Percentiles rank a stretch among this genome's conserved stretches.
These are phyloP conservation scores for Sipha flava DNA, from an alignment of 1,140 invertebrate genomes.

Conservation along the genomic window DNA sequence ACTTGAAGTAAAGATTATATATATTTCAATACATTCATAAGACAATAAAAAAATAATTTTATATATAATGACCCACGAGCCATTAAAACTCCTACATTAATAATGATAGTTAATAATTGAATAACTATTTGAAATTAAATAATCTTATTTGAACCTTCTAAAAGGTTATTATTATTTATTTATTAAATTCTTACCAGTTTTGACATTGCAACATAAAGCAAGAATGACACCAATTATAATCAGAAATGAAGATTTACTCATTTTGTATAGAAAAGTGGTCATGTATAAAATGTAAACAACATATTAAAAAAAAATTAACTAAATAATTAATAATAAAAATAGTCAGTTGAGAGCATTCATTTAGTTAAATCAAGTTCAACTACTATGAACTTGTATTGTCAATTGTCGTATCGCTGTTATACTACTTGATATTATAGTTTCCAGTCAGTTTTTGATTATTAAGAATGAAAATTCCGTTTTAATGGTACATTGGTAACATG, in stretches of 20 bases:
- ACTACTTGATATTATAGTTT: background rate
- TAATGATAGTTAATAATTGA: too few relatives aligned
- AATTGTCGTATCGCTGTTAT: background rate
- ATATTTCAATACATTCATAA: too few relatives aligned
- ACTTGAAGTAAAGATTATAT: too few relatives aligned
- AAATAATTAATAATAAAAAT: background rate
- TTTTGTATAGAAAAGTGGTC: background rate
- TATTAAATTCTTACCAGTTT: conserved; percentile 28
- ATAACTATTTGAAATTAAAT: too few relatives aligned
- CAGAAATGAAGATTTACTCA: background rate
- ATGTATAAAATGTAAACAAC: background rate
- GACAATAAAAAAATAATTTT: too few relatives aligned
- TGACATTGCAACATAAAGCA: background rate
- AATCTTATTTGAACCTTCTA: too few relatives aligned
- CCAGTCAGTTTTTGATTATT: background rate
- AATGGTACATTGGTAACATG: background rate
- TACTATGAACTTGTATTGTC: too few relatives aligned
- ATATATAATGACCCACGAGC: too few relatives aligned
- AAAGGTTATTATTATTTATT: too few relatives aligned
- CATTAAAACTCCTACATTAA: too few relatives aligned
- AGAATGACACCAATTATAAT: background rate
- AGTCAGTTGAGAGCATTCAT: too few relatives aligned
- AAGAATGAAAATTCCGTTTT: conserved; percentile 25
- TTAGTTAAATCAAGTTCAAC: too few relatives aligned
- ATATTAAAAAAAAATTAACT: background rate